Evolutionary conservation across 2,113 vertebrate species (phyloP), one percentile per base, ranked within the genome.

Genomic region (Mesembrinibis cayennensis): DNA sequence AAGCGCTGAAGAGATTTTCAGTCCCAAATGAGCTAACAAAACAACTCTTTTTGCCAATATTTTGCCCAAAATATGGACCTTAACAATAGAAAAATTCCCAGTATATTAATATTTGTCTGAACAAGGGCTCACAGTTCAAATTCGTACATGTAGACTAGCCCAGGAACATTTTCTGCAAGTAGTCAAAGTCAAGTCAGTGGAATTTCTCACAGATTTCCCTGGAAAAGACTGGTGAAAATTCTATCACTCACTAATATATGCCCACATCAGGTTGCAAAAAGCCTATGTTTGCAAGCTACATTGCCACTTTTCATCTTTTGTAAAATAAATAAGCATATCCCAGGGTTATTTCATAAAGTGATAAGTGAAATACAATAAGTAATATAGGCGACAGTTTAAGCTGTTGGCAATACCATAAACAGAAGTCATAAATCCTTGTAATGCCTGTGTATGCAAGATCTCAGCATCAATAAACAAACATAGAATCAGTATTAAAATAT

Each of bases 11-110:
- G 74, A 90, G 53, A 72, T 62, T 78, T 88, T 74, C 44, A 49
- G 40, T 83, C 71, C n/a, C 40, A 86, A 95, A 86, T 49, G 45
- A 88, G 47, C 74, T 81, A 88, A 88, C 29, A 96, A 70, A 94
- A 58, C 56, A 87, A 69, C 7, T 61, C 10, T 12, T 93, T 87
- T 88, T 90, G 23, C 15, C 30, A 80, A 7, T n/a, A 69, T 89
- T 93, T 92, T 92, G 14, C 27, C 34, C 7, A 16, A 81, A 92
- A 63, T 58, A 83, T 7, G 30, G 63, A 95, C 36, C 7, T 77
- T 8, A 85, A 80, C 47, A 77, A 84, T 32, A 44, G 27, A 80
- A 79, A 52, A 56, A 3, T 18, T 79, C 19, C 19, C 15, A 26
- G 2, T 23, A 36, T 45, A 87, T 66, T 80, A 58, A 15, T 42